Percentiles rank a stretch among this genome's conserved stretches.
Conservation (phyloP, 2,797 vertebrate species). For the Hippopotamyrus pictus region DNA sequence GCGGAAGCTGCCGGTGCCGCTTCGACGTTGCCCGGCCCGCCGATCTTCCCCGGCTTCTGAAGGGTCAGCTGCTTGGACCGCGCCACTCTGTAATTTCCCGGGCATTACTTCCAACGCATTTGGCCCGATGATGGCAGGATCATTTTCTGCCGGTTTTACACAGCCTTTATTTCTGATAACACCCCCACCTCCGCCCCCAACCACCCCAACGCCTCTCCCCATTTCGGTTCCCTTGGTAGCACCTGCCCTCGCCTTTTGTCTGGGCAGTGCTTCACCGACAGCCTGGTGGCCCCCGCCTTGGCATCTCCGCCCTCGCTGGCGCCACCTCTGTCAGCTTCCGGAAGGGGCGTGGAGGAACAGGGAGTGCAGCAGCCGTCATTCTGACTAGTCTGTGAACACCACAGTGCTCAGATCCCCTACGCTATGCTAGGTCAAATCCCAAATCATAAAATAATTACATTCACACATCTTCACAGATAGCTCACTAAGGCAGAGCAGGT, state of each 20-base stretch:
- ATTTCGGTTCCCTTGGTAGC: neutral
- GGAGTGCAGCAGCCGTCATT: neutral
- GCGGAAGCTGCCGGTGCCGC: neutral
- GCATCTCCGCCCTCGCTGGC: neutral
- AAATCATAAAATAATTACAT: neutral
- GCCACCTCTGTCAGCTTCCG: neutral
- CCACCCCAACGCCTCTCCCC: neutral
- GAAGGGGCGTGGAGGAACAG: neutral
- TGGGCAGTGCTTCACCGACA: neutral
- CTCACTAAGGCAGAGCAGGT: neutral
- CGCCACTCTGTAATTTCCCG: slow-evolving; percentile 54
- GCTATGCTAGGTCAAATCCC: neutral
- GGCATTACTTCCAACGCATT: slow-evolving; percentile 26
- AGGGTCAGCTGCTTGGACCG: slow-evolving; percentile 49
- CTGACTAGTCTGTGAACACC: neutral
- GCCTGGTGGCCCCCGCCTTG: neutral
- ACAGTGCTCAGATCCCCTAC: neutral
- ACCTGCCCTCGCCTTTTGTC: neutral
- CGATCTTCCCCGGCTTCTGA: slow-evolving; percentile 20
- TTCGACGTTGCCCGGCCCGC: slow-evolving; percentile 56
- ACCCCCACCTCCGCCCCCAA: neutral
- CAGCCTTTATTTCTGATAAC: neutral
- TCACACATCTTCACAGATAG: neutral
- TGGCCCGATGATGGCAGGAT: neutral
- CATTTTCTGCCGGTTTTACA: neutral